A percentile compares a stretch with the other conserved stretches of the same genome.
phyloP scores from a whole-genome alignment of 1,140 invertebrate genomes.

The Philaenus spumarius region DNA sequence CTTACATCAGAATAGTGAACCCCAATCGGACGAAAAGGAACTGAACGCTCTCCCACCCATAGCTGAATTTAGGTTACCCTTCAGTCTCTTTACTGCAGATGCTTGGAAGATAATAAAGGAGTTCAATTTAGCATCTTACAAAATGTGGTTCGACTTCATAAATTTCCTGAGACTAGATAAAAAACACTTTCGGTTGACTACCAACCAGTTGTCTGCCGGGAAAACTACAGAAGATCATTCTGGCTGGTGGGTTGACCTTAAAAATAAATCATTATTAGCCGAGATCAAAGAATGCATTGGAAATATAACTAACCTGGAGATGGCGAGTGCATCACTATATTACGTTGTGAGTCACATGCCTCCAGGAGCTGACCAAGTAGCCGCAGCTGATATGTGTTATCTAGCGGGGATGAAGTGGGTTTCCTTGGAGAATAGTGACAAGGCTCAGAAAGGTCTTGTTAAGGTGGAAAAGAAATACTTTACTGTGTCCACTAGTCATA shows the following conservation, averaged over 20 bases:
- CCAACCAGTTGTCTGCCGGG: background rate
- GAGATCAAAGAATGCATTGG: slow-evolving; percentile 39
- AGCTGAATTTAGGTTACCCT: too few relatives aligned
- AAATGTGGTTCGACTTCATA: too few relatives aligned
- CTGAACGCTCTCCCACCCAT: too few relatives aligned
- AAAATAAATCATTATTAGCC: slow-evolving; percentile 34
- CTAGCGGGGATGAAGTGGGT: slow-evolving; percentile 25
- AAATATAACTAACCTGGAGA: slow-evolving; percentile 34
- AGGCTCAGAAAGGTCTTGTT: slow-evolving; percentile 20
- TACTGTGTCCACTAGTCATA: too few relatives aligned
- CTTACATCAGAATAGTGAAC: too few relatives aligned
- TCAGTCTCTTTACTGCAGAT: too few relatives aligned
- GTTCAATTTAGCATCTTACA: too few relatives aligned
- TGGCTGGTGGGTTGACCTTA: slow-evolving; percentile 34
- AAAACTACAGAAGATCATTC: slow-evolving; percentile 10
- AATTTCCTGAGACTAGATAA: too few relatives aligned
- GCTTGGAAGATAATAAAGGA: too few relatives aligned
- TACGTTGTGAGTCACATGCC: slow-evolving; percentile 37
- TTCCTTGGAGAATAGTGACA: slow-evolving; percentile 21
- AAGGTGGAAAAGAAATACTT: slow-evolving; percentile 19
- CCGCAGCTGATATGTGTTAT: slow-evolving; percentile 40
- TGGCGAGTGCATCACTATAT: slow-evolving; percentile 38
- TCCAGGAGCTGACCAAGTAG: slow-evolving; percentile 40
- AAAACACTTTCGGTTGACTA: background rate
- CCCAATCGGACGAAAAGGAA: too few relatives aligned